Conservation (phyloP, 2,888 invertebrate species). For the Nematopogon swammerdamellus region DNA sequence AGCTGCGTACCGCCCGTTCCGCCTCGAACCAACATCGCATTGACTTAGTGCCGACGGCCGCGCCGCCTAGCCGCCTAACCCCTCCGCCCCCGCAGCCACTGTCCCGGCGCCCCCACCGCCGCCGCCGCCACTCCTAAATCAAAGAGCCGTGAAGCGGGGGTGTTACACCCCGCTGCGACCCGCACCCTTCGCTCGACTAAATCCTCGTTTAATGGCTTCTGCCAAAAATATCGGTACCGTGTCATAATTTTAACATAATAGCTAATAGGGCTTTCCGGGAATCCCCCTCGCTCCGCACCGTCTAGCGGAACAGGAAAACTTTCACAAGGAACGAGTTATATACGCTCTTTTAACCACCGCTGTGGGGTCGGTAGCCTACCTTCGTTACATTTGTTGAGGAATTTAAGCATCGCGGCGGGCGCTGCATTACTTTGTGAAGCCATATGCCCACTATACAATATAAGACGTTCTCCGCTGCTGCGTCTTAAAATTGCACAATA, state of each 20-base stretch:
- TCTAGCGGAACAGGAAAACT: neutral
- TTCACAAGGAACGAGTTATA: neutral
- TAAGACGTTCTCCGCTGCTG: too few species aligned
- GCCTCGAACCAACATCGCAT: neutral
- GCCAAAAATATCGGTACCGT: conserved; percentile 25
- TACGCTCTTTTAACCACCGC: too few species aligned
- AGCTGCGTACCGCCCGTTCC: neutral
- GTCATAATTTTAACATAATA: conserved; percentile 6
- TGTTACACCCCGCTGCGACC: neutral
- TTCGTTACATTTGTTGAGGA: too few species aligned
- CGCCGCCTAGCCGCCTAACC: neutral
- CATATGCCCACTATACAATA: too few species aligned
- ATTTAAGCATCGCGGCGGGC: too few species aligned
- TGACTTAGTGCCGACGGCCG: neutral
- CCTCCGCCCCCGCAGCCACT: neutral
- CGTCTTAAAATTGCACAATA: too few species aligned
- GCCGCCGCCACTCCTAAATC: conserved; percentile 33
- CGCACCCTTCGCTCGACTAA: conserved; percentile 38
- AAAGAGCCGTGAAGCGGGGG: conserved; percentile 35
- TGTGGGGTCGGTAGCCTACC: too few species aligned
- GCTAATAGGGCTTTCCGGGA: conserved; percentile 2
- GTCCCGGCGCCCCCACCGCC: neutral
- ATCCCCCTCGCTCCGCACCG: neutral
- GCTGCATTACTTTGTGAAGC: too few species aligned
- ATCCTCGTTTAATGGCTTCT: conserved; percentile 50